These are phyloP conservation scores for Holacanthus passer DNA, from an alignment of 2,113 vertebrate species.

Conservation along the genomic window DNA sequence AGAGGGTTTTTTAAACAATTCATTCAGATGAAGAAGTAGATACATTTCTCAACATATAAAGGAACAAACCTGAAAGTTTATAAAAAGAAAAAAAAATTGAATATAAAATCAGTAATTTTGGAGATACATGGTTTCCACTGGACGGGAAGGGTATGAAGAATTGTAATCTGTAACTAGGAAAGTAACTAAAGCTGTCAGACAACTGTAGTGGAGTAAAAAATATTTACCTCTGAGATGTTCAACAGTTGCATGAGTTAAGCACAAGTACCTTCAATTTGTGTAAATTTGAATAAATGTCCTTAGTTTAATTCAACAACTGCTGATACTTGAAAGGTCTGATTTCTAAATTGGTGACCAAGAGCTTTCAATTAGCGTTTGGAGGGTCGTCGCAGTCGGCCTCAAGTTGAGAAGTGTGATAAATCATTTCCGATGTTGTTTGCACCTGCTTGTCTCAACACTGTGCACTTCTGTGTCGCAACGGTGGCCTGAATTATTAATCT, in stretches of 20 bases:
- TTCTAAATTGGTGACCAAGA: slow-evolving; percentile 46
- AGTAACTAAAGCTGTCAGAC: background rate
- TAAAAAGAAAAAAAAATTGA: no score
- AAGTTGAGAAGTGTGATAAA: slow-evolving; percentile 38
- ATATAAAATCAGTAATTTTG: no score
- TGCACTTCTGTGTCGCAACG: slow-evolving; percentile 20
- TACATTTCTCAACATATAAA: no score
- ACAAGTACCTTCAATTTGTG: background rate
- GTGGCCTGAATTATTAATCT: slow-evolving; percentile 57
- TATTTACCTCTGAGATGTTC: no score
- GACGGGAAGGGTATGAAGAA: no score
- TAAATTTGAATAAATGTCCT: background rate
- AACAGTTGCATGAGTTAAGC: no score
- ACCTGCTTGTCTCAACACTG: slow-evolving; percentile 35
- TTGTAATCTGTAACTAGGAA: background rate
- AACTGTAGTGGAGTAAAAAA: no score
- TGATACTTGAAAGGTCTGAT: slow-evolving; percentile 20
- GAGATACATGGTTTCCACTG: no score
- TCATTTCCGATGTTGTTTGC: slow-evolving; percentile 39
- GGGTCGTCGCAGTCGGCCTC: background rate
- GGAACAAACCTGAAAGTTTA: no score
- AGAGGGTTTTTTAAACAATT: no score
- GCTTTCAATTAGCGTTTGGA: slow-evolving; percentile 24
- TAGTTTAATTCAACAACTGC: background rate
- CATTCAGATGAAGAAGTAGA: no score